These are phyloP conservation scores for Operophtera brumata DNA, from an alignment of 2,888 invertebrate genomes.

Conservation along the genomic window DNA sequence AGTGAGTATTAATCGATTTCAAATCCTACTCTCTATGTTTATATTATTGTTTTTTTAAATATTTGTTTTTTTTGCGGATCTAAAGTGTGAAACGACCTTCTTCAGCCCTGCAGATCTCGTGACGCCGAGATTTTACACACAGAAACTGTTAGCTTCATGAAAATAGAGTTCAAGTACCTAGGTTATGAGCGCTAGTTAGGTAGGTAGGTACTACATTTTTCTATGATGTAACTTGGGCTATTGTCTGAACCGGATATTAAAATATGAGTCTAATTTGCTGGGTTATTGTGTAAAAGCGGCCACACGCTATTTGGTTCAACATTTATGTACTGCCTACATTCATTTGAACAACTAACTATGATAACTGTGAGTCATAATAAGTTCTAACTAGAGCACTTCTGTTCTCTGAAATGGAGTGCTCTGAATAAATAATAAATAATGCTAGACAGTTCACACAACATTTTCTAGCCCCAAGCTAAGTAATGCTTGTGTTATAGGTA, in stretches of 20 bases:
- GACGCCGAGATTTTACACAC: slow-evolving; percentile 2
- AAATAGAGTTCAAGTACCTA: neutral
- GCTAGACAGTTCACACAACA: too few species aligned
- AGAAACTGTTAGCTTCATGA: neutral
- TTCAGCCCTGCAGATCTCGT: slow-evolving; percentile 18
- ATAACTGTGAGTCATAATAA: too few species aligned
- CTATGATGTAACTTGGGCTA: slow-evolving; percentile 17
- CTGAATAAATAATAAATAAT: too few species aligned
- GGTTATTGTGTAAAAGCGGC: slow-evolving; percentile 5
- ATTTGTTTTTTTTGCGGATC: slow-evolving; percentile 5
- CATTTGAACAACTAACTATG: neutral
- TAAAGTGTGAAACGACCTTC: slow-evolving; percentile 22
- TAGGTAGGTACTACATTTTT: neutral
- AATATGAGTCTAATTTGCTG: neutral
- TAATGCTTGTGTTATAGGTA: too few species aligned
- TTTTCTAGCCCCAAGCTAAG: too few species aligned
- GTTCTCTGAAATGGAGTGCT: too few species aligned
- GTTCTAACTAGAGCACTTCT: too few species aligned
- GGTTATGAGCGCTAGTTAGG: neutral
- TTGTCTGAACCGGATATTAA: slow-evolving; percentile 1
- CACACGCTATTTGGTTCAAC: neutral
- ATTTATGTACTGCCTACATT: neutral
- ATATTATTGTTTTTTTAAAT: slow-evolving; percentile 28
- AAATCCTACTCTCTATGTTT: slow-evolving; percentile 9
- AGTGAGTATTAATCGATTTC: slow-evolving; percentile 22